A percentile compares a stretch with the other conserved stretches of the same genome.
Evolutionary conservation across 2,113 vertebrate genomes (phyloP).

Genomic region (Tragelaphus scriptus): DNA sequence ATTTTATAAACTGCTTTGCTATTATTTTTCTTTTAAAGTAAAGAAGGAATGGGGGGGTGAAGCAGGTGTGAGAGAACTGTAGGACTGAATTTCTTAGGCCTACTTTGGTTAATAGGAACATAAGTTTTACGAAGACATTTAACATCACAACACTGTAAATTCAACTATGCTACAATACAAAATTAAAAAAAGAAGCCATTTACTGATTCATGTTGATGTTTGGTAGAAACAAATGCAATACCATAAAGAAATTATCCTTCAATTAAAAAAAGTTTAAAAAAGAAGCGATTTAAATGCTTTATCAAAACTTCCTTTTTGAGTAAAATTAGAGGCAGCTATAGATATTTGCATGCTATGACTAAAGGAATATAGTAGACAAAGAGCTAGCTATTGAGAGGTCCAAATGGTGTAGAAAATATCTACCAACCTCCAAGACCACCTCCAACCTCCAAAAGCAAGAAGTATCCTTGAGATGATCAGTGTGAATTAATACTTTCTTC

Average conservation of each 20-base stretch:
- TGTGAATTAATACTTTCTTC: background rate
- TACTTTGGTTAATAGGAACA: background rate
- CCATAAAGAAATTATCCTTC: background rate
- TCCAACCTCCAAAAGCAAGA: background rate
- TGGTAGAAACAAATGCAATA: background rate
- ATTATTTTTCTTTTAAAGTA: background rate
- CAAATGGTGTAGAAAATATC: background rate
- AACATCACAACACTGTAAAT: background rate
- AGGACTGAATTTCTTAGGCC: background rate
- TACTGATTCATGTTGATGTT: background rate
- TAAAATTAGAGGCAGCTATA: background rate
- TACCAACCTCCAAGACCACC: background rate
- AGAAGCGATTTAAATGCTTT: background rate
- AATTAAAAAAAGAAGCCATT: background rate
- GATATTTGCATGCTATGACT: background rate
- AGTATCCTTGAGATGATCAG: background rate
- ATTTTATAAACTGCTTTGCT: background rate
- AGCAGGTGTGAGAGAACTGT: background rate
- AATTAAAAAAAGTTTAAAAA: background rate
- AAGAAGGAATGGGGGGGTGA: background rate
- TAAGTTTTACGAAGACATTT: background rate
- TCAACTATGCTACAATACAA: background rate
- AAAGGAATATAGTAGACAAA: background rate
- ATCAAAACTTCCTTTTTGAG: background rate
- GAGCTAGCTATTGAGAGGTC: background rate